phyloP scores from a whole-genome alignment of 2,113 vertebrate genomes.

The Naja naja region DNA sequence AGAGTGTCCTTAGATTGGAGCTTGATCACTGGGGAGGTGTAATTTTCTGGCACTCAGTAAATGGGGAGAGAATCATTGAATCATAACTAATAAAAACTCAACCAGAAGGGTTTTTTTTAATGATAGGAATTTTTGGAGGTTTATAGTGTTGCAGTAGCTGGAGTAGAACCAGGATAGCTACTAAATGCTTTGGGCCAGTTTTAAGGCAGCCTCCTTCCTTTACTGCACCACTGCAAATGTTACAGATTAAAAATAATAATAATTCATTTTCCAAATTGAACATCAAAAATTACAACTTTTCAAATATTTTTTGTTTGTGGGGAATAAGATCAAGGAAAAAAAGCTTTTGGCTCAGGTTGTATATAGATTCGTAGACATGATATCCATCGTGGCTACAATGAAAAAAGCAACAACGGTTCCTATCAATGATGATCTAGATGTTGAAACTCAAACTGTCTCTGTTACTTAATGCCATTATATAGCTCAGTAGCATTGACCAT shows the following conservation, averaged over 20 bases:
- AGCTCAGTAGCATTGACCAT: background rate
- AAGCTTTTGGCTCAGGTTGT: background rate
- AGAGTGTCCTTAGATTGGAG: conserved; percentile 41
- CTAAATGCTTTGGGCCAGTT: background rate
- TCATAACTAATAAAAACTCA: background rate
- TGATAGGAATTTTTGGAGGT: background rate
- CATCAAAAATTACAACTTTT: background rate
- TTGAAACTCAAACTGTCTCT: background rate
- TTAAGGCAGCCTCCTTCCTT: background rate
- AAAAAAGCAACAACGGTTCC: background rate
- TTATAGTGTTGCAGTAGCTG: background rate
- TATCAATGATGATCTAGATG: background rate
- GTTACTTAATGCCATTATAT: background rate
- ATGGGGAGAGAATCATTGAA: background rate
- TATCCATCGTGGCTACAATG: background rate
- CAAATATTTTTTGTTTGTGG: background rate
- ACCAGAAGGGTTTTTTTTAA: background rate
- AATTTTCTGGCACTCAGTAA: conserved; percentile 20
- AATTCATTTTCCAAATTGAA: background rate
- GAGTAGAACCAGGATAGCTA: background rate
- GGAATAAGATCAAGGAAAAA: background rate
- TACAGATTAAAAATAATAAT: background rate
- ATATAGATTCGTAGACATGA: background rate
- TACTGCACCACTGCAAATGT: background rate
- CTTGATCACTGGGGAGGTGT: conserved; percentile 39